Evolutionary conservation across 2,113 vertebrate genomes (phyloP).

Genomic region (Manacus vitellinus): DNA sequence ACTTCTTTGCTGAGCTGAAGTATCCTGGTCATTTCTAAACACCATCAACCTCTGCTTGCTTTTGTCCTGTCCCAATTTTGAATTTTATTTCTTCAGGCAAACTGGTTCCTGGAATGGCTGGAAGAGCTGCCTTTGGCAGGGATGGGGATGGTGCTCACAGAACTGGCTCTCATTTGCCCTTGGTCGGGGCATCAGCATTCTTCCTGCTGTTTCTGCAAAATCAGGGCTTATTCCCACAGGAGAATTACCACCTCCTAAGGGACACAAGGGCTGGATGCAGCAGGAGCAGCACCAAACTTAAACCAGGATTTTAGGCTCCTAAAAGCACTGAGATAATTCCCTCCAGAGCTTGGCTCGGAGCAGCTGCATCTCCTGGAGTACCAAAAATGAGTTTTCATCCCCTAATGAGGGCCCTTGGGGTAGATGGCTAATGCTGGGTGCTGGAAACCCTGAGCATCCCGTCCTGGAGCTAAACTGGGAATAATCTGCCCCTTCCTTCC

Average conservation of each 20-base stretch:
- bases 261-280: neutral
- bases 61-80: neutral
- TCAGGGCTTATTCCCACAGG: rapidly evolving
- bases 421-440: neutral
- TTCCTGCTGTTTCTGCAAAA: neutral
- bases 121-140: neutral
- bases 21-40: neutral
- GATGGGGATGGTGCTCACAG: neutral
- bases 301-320: neutral
- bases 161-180: neutral
- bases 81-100: neutral
- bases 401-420: neutral
- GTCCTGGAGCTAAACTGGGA: neutral
- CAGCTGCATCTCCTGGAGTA: neutral
- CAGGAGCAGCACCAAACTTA: neutral
- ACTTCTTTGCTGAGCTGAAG: neutral
- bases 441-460: neutral
- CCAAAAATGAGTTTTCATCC: neutral
- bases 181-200: neutral
- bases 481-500: neutral
- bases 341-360: neutral
- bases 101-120: neutral
- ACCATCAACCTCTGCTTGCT: neutral
- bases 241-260: neutral
- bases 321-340: neutral